Percentiles rank a stretch among this genome's conserved stretches.
phyloP scores from a whole-genome alignment of 2,797 vertebrate species.

The Notoglanidium macrostoma region DNA sequence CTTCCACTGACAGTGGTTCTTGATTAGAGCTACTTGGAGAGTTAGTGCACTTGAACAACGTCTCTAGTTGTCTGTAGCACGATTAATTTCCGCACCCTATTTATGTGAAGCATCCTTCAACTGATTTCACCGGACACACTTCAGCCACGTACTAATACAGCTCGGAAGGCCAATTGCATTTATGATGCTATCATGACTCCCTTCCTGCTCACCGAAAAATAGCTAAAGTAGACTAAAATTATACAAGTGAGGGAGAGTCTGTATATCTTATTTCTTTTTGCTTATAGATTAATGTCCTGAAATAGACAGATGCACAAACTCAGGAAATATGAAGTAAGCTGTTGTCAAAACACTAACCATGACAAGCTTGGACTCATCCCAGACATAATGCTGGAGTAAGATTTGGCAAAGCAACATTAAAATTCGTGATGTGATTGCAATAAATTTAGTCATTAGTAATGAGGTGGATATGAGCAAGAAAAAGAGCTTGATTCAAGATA shows the following conservation, averaged over 20 bases:
- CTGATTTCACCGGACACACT: slow-evolving; percentile 67
- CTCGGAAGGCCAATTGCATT: slow-evolving; percentile 60
- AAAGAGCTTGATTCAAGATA: background rate
- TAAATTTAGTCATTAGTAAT: background rate
- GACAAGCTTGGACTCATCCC: background rate
- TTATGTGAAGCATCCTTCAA: slow-evolving; percentile 69
- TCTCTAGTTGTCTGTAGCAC: slow-evolving; percentile 63
- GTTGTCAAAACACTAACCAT: background rate
- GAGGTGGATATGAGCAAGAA: background rate
- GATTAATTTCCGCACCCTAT: slow-evolving; percentile 71
- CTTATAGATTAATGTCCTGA: background rate
- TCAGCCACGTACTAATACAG: slow-evolving; percentile 61
- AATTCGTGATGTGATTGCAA: background rate
- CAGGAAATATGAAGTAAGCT: background rate
- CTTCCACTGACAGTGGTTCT: slow-evolving; percentile 61
- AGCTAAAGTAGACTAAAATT: background rate
- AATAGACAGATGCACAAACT: background rate
- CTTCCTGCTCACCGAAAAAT: background rate
- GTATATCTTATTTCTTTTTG: background rate
- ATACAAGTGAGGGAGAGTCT: background rate
- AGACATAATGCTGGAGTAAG: background rate
- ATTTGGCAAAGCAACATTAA: background rate
- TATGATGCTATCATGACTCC: background rate
- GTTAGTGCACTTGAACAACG: slow-evolving; percentile 59
- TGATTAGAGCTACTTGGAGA: slow-evolving; percentile 57